These are phyloP conservation scores for Hylaeus anthracinus DNA, from an alignment of 1,140 invertebrate genomes.

Conservation along the genomic window DNA sequence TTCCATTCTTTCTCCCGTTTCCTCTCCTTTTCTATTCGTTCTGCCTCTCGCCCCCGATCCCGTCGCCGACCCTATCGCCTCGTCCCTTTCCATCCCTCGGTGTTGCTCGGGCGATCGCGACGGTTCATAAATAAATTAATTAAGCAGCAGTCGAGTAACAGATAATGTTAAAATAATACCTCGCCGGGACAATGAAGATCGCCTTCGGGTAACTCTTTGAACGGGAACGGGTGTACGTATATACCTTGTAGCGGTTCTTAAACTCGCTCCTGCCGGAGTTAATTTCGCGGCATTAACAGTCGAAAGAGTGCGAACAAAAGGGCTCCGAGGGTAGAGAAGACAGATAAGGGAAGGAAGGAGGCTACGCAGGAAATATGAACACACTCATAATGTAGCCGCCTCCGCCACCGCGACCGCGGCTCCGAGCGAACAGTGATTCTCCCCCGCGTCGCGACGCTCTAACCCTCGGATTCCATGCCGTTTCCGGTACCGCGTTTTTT, in stretches of 20 bases:
- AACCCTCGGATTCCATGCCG: not conserved
- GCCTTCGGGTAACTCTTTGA: constrained; percentile 36
- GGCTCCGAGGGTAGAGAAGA: constrained; percentile 71
- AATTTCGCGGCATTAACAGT: constrained; percentile 80
- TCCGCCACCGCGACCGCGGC: constrained; percentile 21
- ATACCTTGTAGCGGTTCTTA: constrained; percentile 72
- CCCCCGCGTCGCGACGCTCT: constrained; percentile 30
- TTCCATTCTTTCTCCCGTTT: constrained; percentile 38
- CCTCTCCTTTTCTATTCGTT: constrained; percentile 3
- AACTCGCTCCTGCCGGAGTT: constrained; percentile 77
- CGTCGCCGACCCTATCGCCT: not conserved
- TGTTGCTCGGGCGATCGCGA: not conserved
- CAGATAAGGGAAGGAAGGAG: constrained; percentile 76
- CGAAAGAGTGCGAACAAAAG: constrained; percentile 81
- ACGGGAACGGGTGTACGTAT: constrained; percentile 22
- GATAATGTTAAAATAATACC: constrained; percentile 80
- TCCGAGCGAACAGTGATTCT: constrained; percentile 56
- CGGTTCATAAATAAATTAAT: constrained; percentile 78
- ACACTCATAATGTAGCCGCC: constrained; percentile 73
- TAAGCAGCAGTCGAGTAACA: constrained; percentile 69
- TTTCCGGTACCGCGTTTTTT: constrained; percentile 6
- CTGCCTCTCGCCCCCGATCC: not conserved
- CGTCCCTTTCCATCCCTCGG: no score
- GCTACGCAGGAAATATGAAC: constrained; percentile 77
- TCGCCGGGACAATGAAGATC: constrained; percentile 67